Evolutionary conservation across 2,113 vertebrate genomes (phyloP).

Genomic region (Phrynocephalus versicolor): DNA sequence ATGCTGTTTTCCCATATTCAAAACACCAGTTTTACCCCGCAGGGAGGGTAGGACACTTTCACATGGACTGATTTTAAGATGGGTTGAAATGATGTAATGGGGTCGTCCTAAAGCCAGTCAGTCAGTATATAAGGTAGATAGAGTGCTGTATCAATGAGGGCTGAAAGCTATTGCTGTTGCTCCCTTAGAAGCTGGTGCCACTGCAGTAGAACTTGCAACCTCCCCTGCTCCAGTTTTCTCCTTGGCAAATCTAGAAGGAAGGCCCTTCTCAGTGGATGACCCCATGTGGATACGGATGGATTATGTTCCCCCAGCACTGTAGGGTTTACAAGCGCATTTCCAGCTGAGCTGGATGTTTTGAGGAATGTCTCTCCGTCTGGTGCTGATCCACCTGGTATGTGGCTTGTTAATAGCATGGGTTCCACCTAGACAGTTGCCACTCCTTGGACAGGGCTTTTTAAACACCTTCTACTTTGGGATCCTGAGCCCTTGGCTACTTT

Average conservation of each 20-base stretch:
- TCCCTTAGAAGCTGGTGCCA: background rate
- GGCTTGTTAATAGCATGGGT: background rate
- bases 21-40: background rate
- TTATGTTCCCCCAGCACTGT: too few species aligned
- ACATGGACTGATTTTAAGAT: background rate
- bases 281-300: background rate
- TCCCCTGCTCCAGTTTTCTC: background rate
- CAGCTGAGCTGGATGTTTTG: background rate
- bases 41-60: background rate
- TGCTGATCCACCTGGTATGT: background rate
- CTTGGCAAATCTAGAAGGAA: background rate
- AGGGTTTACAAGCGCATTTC: background rate
- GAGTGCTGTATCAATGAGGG: background rate
- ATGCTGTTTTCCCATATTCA: background rate
- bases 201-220: background rate
- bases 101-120: background rate
- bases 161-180: too few species aligned
- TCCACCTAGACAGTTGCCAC: background rate
- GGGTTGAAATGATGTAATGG: background rate
- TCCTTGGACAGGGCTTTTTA: background rate
- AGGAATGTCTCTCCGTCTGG: background rate
- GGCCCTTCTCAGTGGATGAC: background rate
- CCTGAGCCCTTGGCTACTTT: background rate
- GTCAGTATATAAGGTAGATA: too few species aligned
- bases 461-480: background rate